phyloP scores from a whole-genome alignment of 2,888 invertebrate genomes.

The Agelastica alni region DNA sequence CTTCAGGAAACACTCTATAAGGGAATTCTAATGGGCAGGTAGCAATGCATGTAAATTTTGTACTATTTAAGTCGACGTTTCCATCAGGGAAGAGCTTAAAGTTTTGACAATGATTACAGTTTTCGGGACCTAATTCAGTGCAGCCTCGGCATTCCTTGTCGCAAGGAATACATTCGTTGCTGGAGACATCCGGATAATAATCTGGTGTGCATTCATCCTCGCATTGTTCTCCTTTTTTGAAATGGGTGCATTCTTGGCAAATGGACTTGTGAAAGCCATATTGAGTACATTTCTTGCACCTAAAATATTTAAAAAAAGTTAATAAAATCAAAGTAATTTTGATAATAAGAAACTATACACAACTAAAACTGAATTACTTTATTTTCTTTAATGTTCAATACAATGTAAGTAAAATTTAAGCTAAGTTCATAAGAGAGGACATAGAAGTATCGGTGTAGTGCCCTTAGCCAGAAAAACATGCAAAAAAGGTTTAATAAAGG shows the following conservation, averaged over 20 bases:
- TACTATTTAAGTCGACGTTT: constrained; percentile 57
- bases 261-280: constrained; percentile 86
- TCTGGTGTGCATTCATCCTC: constrained; percentile 87
- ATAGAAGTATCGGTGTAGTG: too few relatives aligned
- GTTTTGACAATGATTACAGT: constrained; percentile 79
- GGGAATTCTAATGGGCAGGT: constrained; percentile 79
- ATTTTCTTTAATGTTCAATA: too few relatives aligned
- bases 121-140: constrained; percentile 72
- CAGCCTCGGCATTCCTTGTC: constrained; percentile 85
- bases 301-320: too few relatives aligned
- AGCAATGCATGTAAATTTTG: constrained; percentile 82
- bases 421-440: too few relatives aligned
- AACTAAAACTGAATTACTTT: neutral
- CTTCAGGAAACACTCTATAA: constrained; percentile 76
- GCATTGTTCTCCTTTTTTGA: constrained; percentile 85
- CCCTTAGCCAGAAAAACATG: too few relatives aligned
- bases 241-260: constrained; percentile 85
- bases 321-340: too few relatives aligned
- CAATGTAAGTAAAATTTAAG: too few relatives aligned
- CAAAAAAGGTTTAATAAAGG: too few relatives aligned
- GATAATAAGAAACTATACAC: too few relatives aligned
- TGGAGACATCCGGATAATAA: constrained; percentile 77
- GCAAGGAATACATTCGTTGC: constrained; percentile 75
- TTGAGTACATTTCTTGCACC: constrained; percentile 86
- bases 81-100: constrained; percentile 70